Evolutionary conservation across 2,888 invertebrate genomes (phyloP).

Genomic region (Cosmia pyralina): DNA sequence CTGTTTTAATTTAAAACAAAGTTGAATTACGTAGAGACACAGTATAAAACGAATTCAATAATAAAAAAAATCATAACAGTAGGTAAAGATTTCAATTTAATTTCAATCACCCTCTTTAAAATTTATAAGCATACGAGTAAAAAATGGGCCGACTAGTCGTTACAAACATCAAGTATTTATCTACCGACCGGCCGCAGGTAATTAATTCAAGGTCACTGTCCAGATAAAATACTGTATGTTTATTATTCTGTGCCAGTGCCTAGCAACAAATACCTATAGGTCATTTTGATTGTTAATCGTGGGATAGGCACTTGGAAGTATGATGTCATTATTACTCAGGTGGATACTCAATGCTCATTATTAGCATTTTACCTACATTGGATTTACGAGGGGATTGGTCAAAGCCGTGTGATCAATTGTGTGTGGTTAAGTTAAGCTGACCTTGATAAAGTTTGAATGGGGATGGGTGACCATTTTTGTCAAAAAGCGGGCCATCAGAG

Average conservation of each 20-base stretch:
- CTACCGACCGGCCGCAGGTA: no score
- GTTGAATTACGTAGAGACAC: no score
- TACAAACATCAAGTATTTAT: no score
- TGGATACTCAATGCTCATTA: slow-evolving; percentile 27
- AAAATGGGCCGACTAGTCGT: no score
- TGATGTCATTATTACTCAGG: slow-evolving; percentile 40
- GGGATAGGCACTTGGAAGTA: slow-evolving; percentile 30
- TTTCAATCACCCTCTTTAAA: no score
- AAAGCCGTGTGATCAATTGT: slow-evolving; percentile 5
- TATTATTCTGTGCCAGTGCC: neutral
- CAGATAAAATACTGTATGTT: no score
- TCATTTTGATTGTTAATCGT: slow-evolving; percentile 47
- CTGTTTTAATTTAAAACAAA: no score
- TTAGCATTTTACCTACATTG: slow-evolving; percentile 28
- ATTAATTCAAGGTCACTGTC: no score
- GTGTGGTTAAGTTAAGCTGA: neutral
- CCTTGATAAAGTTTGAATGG: neutral
- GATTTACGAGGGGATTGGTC: neutral
- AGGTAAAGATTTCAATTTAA: no score
- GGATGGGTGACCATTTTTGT: neutral
- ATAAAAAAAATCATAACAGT: no score
- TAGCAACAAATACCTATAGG: slow-evolving; percentile 26
- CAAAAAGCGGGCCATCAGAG: neutral
- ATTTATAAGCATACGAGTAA: no score
- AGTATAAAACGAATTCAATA: no score